These are phyloP conservation scores for Lanius ludovicianus DNA, from an alignment of 2,113 vertebrate genomes.

Conservation along the genomic window DNA sequence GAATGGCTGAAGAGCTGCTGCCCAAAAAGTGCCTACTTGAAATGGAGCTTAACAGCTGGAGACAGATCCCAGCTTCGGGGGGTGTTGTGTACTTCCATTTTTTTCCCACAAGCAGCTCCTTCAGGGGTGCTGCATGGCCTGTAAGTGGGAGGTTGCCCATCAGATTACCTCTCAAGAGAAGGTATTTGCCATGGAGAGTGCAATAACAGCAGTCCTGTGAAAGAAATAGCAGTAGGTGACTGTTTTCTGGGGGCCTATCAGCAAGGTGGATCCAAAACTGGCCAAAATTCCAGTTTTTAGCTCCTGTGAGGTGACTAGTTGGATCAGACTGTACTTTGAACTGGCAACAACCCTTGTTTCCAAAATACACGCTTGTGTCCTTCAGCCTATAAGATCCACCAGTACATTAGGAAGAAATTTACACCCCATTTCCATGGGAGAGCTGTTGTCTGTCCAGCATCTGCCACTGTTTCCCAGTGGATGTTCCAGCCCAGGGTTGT, in stretches of 20 bases:
- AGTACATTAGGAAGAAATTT: not conserved
- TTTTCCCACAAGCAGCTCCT: not conserved
- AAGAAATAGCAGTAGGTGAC: not conserved
- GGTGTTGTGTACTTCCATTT: not conserved
- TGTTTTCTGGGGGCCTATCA: not conserved
- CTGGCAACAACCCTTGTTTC: not conserved
- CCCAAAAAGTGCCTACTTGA: not conserved
- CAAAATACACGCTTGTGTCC: not conserved
- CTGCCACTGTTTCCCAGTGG: not conserved
- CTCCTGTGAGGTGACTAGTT: not conserved
- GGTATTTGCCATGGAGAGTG: not conserved
- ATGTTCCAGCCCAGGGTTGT: not conserved
- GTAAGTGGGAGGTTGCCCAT: not conserved
- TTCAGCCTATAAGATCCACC: not conserved
- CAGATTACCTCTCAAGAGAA: not conserved
- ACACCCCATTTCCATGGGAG: not conserved
- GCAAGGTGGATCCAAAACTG: not conserved
- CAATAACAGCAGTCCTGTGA: not conserved
- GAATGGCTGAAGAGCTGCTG: not conserved
- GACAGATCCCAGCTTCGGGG: not conserved
- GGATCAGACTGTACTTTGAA: not conserved
- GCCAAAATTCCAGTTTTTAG: not conserved
- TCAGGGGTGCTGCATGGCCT: not conserved
- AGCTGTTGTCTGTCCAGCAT: not conserved
- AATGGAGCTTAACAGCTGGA: not conserved